Evolutionary conservation across 2,113 vertebrate species (phyloP).

Genomic region (Microcebus lehilahytsara): DNA sequence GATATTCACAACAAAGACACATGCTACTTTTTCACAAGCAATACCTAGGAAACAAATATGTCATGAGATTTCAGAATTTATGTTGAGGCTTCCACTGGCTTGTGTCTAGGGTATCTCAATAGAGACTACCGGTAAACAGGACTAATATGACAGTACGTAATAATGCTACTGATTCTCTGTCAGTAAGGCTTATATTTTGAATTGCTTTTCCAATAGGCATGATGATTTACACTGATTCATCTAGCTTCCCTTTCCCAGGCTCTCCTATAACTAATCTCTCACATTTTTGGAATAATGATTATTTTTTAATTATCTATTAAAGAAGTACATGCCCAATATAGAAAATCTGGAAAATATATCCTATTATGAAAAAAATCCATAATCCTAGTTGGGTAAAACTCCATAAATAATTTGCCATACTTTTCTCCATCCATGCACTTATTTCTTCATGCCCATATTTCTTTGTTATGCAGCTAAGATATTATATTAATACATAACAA

Average conservation of each 20-base stretch:
- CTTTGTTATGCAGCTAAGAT: neutral
- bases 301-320: slow-evolving; percentile 14
- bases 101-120: neutral
- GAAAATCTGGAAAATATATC: neutral
- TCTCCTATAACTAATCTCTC: neutral
- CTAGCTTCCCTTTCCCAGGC: neutral
- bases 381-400: neutral
- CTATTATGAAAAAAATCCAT: neutral
- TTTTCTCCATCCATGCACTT: neutral
- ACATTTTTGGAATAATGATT: neutral
- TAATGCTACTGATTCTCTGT: neutral
- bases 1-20: neutral
- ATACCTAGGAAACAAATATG: neutral
- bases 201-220: neutral
- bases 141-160: neutral
- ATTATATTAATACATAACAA: neutral
- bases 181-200: neutral
- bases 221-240: neutral
- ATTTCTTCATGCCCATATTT: neutral
- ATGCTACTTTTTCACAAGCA: neutral
- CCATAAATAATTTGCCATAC: neutral
- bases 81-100: neutral
- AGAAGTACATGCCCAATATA: neutral
- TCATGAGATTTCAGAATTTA: slow-evolving; percentile 19
- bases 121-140: neutral